Evolutionary conservation across 2,797 vertebrate genomes (phyloP).

Genomic region (Pagetopsis macropterus): DNA sequence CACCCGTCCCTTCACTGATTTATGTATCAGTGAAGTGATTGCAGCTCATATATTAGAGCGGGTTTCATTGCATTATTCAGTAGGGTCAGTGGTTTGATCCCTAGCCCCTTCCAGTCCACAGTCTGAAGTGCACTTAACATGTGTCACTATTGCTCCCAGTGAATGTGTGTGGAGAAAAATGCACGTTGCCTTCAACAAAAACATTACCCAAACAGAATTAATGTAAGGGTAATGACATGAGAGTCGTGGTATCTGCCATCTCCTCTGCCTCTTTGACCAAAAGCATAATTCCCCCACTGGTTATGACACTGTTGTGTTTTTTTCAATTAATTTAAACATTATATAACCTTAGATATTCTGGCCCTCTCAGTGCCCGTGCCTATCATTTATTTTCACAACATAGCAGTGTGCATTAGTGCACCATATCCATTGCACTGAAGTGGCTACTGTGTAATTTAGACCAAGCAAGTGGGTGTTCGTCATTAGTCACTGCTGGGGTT

Average conservation of each 20-base stretch:
- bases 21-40: background rate
- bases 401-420: slow-evolving; percentile 57
- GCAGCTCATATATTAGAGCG: background rate
- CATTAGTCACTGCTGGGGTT: slow-evolving; percentile 75
- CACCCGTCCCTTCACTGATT: no score
- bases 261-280: slow-evolving; percentile 11
- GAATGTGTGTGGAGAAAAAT: background rate
- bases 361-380: slow-evolving; percentile 22
- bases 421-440: slow-evolving; percentile 60
- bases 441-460: slow-evolving; percentile 67
- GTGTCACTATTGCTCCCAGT: slow-evolving; percentile 2
- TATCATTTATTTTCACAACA: slow-evolving; percentile 40
- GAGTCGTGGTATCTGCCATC: background rate
- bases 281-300: background rate
- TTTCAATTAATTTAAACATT: slow-evolving; percentile 38
- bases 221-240: slow-evolving; percentile 10
- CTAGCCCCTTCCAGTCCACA: background rate
- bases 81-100: background rate
- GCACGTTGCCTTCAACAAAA: background rate
- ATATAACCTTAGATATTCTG: slow-evolving; percentile 29
- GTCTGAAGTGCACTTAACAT: background rate
- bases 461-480: slow-evolving; percentile 71
- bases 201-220: slow-evolving; percentile 12
- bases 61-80: background rate
- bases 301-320: background rate